Base-by-base conservation (phyloP, 2,888 invertebrate species). In the Polyommatus iphigenia region DNA sequence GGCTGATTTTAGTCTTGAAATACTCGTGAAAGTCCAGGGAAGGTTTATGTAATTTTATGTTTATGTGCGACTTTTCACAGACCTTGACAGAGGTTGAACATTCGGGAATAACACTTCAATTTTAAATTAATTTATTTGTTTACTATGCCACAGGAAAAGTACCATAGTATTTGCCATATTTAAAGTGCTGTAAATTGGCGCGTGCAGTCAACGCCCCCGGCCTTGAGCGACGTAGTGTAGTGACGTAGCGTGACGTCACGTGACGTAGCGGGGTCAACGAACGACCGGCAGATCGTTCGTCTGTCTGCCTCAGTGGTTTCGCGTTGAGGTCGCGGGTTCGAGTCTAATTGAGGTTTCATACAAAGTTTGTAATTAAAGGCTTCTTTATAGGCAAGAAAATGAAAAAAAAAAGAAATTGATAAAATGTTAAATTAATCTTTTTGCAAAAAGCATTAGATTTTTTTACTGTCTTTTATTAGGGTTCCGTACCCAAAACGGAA, bases 161-260 rank as follows among this genome's bases (percentile, higher is more conserved):
- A 59, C 59, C 20, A 8, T 20, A 59, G 8, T 20, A 59, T 59
- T 59, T 54, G 54, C 4, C 54, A 54, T 15, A 59, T 59, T 59
- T 59, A 59, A 59, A 59, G n/a, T 59, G 59, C 7, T 59, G 15
- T 59, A 7, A 20, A 59, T 88, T 91, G 92, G 92, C 46, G 89
- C 92, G 93, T 92, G 92, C 92, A 90, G 91, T 90, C 89, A 92
- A 80, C 59, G 59, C 59, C 59, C 59, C 59, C 59, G 59, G 59
- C 59, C 59, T 59, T 59, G 59, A 59, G 20, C 59, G 59, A 59
- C 59, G 59, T 59, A 59, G 81, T 3, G 1, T 3, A 80, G 84
- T 85, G 86, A 86, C 86, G 86, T 85, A 86, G 86, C 83, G 85
- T 89, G 89, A 90, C 90, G 89, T 89, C 85, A 85, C 78, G 86